These are phyloP conservation scores for Acromyrmex echinatior DNA, from an alignment of 1,140 invertebrate genomes.

Conservation along the genomic window DNA sequence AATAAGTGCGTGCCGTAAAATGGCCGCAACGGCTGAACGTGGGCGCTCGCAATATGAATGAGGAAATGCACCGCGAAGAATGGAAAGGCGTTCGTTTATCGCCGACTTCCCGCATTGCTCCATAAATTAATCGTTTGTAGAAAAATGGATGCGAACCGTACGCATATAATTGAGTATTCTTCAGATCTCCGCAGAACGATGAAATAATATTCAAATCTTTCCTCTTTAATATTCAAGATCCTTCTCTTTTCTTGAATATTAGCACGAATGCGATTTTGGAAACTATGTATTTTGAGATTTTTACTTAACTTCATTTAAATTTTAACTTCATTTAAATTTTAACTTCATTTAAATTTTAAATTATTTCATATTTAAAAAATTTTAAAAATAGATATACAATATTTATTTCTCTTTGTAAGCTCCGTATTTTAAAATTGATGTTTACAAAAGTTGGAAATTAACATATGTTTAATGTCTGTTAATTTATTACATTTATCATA, in stretches of 20 bases:
- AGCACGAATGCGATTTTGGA: background rate
- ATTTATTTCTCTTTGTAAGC: background rate
- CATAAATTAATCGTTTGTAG: conserved; percentile 44
- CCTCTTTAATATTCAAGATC: no score
- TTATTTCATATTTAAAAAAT: background rate
- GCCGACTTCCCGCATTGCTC: conserved; percentile 29
- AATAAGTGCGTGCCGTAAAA: conserved; percentile 32
- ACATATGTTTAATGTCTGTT: background rate
- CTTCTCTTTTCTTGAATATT: background rate
- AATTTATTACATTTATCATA: background rate
- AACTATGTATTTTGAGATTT: background rate
- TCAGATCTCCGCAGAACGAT: background rate
- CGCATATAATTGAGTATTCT: background rate
- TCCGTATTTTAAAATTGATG: background rate
- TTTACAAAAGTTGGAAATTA: background rate
- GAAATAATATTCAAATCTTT: background rate
- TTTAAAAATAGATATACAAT: background rate
- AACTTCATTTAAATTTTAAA: background rate
- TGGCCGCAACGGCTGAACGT: background rate
- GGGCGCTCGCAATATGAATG: conserved; percentile 2
- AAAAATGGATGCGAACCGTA: background rate
- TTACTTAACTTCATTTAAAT: background rate
- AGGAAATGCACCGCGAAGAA: conserved; percentile 29
- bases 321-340: background rate
- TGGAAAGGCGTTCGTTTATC: conserved; percentile 40